Evolutionary conservation across 2,797 vertebrate species (phyloP).

Genomic region (Perodicticus potto): DNA sequence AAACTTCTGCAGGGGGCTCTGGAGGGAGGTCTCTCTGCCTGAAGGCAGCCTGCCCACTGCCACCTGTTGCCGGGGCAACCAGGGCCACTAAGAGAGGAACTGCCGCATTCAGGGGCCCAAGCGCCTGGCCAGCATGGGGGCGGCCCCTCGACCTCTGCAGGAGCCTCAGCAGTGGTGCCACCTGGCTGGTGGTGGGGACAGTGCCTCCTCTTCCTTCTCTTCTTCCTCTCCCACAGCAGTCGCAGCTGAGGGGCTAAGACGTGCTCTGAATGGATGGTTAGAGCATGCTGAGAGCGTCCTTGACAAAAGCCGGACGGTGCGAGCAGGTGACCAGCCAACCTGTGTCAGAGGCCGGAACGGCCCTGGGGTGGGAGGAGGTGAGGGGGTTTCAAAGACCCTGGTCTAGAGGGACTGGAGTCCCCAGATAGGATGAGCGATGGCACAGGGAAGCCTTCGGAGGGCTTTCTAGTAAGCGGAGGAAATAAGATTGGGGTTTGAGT

Average conservation of each 20-base stretch:
- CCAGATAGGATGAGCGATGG: background rate
- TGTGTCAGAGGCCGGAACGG: accelerated
- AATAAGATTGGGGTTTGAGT: background rate
- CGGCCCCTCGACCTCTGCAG: background rate
- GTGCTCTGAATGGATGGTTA: accelerated
- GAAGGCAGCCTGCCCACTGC: background rate
- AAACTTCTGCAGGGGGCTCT: background rate
- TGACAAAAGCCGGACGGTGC: background rate
- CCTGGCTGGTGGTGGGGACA: accelerated
- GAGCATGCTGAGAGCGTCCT: background rate
- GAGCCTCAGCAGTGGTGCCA: background rate
- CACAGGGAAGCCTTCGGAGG: accelerated
- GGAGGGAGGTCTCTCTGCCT: background rate
- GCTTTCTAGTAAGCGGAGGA: background rate
- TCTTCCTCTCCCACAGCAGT: accelerated
- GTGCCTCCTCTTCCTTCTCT: background rate
- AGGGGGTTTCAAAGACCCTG: background rate
- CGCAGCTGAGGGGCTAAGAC: background rate
- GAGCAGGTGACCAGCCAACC: background rate
- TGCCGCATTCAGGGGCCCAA: background rate
- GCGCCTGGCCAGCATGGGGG: background rate
- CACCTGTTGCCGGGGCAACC: background rate
- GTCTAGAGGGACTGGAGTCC: background rate
- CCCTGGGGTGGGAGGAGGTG: background rate
- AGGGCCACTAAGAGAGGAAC: background rate